Evolutionary conservation across 2,888 invertebrate genomes (phyloP).

Genomic region (Beris chalybata): DNA sequence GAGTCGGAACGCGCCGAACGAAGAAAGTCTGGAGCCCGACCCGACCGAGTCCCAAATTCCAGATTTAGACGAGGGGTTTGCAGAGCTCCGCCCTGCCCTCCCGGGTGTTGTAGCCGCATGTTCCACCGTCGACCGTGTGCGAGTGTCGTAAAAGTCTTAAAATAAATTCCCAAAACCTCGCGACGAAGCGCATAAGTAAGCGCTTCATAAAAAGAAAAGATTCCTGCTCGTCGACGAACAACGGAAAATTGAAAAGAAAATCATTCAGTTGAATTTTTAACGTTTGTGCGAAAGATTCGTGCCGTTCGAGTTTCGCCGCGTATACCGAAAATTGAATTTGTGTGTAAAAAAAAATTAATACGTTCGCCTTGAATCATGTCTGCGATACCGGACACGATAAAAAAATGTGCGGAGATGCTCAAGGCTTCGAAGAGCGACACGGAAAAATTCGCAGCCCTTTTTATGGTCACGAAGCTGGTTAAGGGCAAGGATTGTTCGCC

Average conservation of each 20-base stretch:
- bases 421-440: conserved; percentile 82
- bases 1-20: too few relatives aligned
- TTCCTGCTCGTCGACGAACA: conserved; percentile 9
- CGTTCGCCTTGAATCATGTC: conserved; percentile 45
- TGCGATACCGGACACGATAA: conserved; percentile 74
- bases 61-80: conserved; percentile 20
- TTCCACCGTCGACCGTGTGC: not conserved
- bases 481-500: conserved; percentile 79
- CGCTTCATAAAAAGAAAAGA: not conserved
- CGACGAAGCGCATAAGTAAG: conserved; percentile 18
- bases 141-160: conserved; percentile 14
- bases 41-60: conserved; percentile 24
- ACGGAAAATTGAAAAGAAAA: conserved; percentile 9
- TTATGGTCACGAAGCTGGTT: conserved; percentile 88
- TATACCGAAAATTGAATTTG: not conserved
- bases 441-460: conserved; percentile 87
- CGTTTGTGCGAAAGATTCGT: conserved; percentile 4
- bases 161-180: conserved; percentile 22
- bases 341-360: too few relatives aligned
- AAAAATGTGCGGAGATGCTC: conserved; percentile 80
- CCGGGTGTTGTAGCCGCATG: not conserved
- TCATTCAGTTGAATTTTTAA: conserved; percentile 17
- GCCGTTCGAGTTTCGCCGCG: not conserved
- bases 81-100: not conserved
- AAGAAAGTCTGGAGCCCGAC: conserved; percentile 6